Evolutionary conservation across 2,888 invertebrate species (phyloP).

Genomic region (Calliphora vomitoria): DNA sequence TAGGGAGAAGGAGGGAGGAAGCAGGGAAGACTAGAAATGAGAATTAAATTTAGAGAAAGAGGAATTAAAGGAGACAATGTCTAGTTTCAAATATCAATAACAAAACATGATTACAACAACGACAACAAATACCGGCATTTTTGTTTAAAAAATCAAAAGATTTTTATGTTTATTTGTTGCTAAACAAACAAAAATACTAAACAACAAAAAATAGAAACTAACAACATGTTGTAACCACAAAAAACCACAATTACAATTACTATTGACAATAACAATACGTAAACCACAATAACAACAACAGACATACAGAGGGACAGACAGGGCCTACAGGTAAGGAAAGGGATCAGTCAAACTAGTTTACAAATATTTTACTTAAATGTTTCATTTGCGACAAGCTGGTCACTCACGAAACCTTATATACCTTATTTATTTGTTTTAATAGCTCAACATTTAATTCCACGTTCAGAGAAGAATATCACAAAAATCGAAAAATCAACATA

Average conservation of each 20-base stretch:
- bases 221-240: conserved; percentile 38
- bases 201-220: background rate
- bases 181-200: conserved; percentile 9
- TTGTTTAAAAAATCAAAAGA: conserved; percentile 47
- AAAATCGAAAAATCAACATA: too few relatives aligned
- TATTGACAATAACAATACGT: conserved; percentile 67
- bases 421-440: too few relatives aligned
- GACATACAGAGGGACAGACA: background rate
- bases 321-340: background rate
- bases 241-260: conserved; percentile 56
- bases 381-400: too few relatives aligned
- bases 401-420: too few relatives aligned
- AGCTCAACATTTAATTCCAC: too few relatives aligned
- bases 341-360: background rate
- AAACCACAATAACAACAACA: conserved; percentile 40
- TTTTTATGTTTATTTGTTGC: conserved; percentile 50
- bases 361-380: too few relatives aligned
- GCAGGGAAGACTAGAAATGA: background rate
- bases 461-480: too few relatives aligned
- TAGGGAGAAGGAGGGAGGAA: background rate
- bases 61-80: conserved; percentile 36
- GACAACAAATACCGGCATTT: conserved; percentile 61
- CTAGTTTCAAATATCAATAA: conserved; percentile 54
- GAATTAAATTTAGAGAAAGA: background rate
- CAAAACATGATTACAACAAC: conserved; percentile 30